Evolutionary conservation across 2,888 invertebrate genomes (phyloP), one percentile per base, ranked within the genome.

Genomic region (Cephalotes varians): DNA sequence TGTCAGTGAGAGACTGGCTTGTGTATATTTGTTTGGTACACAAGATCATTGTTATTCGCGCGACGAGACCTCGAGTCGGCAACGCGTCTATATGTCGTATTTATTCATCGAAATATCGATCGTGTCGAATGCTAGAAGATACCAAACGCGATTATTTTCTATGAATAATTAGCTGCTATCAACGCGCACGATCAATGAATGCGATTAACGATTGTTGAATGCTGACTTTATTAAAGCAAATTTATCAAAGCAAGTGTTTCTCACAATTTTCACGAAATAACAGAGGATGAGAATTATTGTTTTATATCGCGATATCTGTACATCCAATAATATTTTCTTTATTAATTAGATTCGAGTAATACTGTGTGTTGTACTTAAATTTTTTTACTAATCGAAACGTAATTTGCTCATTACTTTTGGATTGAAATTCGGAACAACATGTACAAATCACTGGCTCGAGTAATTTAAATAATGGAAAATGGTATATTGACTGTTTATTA

Each of bases 51-150:
- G n/a, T 62, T 62, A 34, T 62, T 62, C 62, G 37, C 7, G 12
- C 21, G 15, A 37, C 7, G 15, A 37, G 21, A 37, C 21, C n/a
- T 62, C 12, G 37, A 15, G 21, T 37, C 15, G 15, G 7, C n/a
- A n/a, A n/a, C n/a, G n/a, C n/a, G n/a, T 60, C 2, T n/a, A 37
- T 62, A 37, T n/a, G 31, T 62, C 21, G n/a, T 7, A 37, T 21
- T n/a, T 62, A 37, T 1, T 10, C 10, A 10, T 37, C 18, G 37
- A 62, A 62, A 62, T 2, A 9, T 21, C 37, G 12, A 37, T 37
- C 21, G n/a, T 21, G 60, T 62, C 60, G 37, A 62, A 12, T 37
- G 62, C 2, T 62, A 62, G 7, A 62, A 62, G 21, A 62, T 62
- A 62, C 3, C 37, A 21, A 62, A 15, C 12, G 62, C 21, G 62